Conservation (phyloP, 1,140 invertebrate species). For the Monochamus saltuarius region DNA sequence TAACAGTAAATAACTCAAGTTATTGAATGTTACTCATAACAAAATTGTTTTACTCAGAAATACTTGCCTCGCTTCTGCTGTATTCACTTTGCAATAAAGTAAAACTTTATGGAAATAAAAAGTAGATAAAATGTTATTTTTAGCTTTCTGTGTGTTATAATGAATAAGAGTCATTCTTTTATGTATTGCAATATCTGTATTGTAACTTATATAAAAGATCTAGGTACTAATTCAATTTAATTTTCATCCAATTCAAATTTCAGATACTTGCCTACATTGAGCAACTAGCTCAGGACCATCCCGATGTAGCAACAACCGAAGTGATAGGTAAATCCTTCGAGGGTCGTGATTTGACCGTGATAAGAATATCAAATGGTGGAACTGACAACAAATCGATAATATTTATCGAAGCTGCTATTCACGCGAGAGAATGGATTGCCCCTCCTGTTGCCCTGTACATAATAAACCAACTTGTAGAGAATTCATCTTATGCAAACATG, state of each 20-base stretch:
- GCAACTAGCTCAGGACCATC: constrained; percentile 50
- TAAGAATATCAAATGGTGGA: constrained; percentile 24
- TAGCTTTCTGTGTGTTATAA: no score
- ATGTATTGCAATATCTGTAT: no score
- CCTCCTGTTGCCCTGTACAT: constrained; percentile 65
- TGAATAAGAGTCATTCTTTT: no score
- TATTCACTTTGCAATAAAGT: no score
- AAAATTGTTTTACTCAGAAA: no score
- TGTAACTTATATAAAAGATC: no score
- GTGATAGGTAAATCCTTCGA: constrained; percentile 62
- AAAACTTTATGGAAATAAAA: no score
- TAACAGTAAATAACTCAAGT: no score
- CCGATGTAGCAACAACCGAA: constrained; percentile 53
- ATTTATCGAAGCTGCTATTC: constrained; percentile 67
- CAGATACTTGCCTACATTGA: constrained; percentile 55
- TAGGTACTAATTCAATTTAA: no score
- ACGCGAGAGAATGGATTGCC: constrained; percentile 70
- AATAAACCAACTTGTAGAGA: constrained; percentile 61
- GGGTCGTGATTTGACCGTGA: constrained; percentile 50
- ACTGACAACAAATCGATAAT: constrained; percentile 57
- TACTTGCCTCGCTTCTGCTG: no score
- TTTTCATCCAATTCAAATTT: constrained; percentile 20
- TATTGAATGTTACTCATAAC: no score
- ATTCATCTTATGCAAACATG: constrained; percentile 47
- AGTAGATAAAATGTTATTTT: no score